Base-by-base conservation (phyloP, 2,888 invertebrate species). In the Protonemura montana region DNA sequence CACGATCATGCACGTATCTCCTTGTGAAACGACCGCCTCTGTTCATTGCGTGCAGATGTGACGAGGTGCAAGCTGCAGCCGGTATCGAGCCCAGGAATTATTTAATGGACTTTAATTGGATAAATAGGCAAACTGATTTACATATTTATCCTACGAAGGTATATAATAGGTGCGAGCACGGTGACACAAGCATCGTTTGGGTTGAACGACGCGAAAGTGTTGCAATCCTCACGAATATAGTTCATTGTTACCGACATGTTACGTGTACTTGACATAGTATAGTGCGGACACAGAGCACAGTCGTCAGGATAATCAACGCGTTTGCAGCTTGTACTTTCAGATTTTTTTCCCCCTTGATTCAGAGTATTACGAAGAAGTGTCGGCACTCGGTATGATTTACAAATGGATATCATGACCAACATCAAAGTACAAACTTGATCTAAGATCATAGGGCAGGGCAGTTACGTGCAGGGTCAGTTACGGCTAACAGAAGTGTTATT, bases 81-180 rank as follows among this genome's bases (percentile, higher is more conserved):
- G 21, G 21, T 59, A 10, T 25, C 7, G 6, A 78, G 78, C 78
- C 26, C 26, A 78, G 78, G 78, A 78, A 78, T 78, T 26, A 6
- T 78, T n/a, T 78, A 78, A 78, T 78, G 78, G 10, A 7, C 13
- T 78, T 78, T 78, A 26, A 78, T 78, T 78, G 78, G 78, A 10
- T 10, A 59, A 21, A 59, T 10, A 78, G 78, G 26, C 78, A 26
- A 5, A 78, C n/a, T 16, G 26, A 27, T 78, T 78, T 78, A 13
- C 78, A 78, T 78, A 27, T 78, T 26, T 28, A 7, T 26, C 26
- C 78, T 25, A 78, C 78, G 28, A 2, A 35, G 28, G 28, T n/a
- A 77, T 10, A 25, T 5, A 6, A 78, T 28, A 76, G n/a, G n/a
- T 7, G 3, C 76, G 26, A n/a, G n/a, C 28, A 16, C 1, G n/a